Base-by-base conservation (phyloP, 2,113 vertebrate species). In the Mastomys coucha region DNA sequence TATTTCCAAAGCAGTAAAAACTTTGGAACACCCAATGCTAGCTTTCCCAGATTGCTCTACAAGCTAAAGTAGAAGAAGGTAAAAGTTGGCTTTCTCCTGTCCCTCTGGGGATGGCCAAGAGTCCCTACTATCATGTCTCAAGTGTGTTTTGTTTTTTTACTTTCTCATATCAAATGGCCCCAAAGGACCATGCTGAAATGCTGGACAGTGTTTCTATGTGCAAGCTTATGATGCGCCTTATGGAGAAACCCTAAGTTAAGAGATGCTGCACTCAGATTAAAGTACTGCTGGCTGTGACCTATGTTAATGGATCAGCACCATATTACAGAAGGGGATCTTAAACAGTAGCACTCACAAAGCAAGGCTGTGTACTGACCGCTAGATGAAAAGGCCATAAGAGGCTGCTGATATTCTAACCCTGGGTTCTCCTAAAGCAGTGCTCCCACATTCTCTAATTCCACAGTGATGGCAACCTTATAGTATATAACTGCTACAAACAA, bases 371-470 rank as follows among this genome's bases (percentile, higher is more conserved):
- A 77, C 3, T 78, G 12, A 49, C 51, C 17, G 88, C 17, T 36
- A 73, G 39, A 84, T 89, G 58, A 93, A 90, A 96, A 84, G 69
- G 17, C 3, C 73, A 39, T n/a, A 39, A 58, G 26, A 81, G 86
- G 19, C 14, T 96, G 33, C 36, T 6, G 72, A 28, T 36, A 87
- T 82, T 26, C 33, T 93, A 80, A 95, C 3, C 58, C 77, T 53
- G 4, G 45, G 89, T 49, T 72, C 39, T 53, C 49, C 45, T 58
- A 28, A 17, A 93, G 10, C 49, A 72, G 11, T 9, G 51, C 22
- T 31, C 91, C 77, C 33, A 17, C 39, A 28, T 73, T 81, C 36
- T 14, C 39, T 80, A 76, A 91, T 63, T 88, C 24, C 60, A 45
- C 45, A 14, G 19, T 78, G 45, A 33, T n/a, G 7, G 60, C 36